phyloP scores from a whole-genome alignment of 2,113 vertebrate genomes.

The Abramis brama region DNA sequence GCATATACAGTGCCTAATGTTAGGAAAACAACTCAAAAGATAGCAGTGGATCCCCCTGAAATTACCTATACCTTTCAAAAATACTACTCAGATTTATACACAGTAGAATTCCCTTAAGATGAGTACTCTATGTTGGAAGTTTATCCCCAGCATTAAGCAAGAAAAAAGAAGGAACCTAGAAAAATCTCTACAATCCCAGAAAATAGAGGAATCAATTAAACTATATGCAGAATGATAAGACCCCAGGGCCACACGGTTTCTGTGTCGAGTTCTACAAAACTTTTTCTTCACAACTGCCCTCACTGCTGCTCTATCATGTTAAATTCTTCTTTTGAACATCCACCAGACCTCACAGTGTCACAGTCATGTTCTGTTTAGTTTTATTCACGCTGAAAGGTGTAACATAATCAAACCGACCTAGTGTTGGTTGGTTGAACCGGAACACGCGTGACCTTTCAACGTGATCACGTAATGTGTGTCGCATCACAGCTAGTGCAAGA shows the following conservation, averaged over 20 bases:
- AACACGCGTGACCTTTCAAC: too few species aligned
- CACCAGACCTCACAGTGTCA: neutral
- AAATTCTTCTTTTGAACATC: neutral
- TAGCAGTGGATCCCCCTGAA: neutral
- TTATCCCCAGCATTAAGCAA: neutral
- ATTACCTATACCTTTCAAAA: neutral
- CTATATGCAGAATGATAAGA: neutral
- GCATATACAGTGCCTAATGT: neutral
- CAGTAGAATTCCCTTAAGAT: neutral
- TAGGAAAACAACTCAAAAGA: neutral
- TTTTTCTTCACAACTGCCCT: neutral
- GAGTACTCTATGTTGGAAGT: neutral
- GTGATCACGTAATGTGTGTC: too few species aligned
- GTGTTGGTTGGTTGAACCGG: too few species aligned
- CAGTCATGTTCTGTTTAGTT: too few species aligned
- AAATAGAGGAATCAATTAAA: conserved; percentile 2
- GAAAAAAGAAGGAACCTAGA: neutral
- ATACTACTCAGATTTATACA: neutral
- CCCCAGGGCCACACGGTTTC: conserved; percentile 1
- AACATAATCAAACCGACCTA: too few species aligned
- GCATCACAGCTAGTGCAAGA: too few species aligned
- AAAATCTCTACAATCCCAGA: neutral
- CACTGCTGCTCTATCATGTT: neutral
- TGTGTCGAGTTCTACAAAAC: conserved; percentile 16
- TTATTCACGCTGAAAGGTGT: too few species aligned